A percentile compares a stretch with the other conserved stretches of the same genome.
Conservation (phyloP, 1,140 invertebrate genomes). For the Globodera ellingtonae region DNA sequence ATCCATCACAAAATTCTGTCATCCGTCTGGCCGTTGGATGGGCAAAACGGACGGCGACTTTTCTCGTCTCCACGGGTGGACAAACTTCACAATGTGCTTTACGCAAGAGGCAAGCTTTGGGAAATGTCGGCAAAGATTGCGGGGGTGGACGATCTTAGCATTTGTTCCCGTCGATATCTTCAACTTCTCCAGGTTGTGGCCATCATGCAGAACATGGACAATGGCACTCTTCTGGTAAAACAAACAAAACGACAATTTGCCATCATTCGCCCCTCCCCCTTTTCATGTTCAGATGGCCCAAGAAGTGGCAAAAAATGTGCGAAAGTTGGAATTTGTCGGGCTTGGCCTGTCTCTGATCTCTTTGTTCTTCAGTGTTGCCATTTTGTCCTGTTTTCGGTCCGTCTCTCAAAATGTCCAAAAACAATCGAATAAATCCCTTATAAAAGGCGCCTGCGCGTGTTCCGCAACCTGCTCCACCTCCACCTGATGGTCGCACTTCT, state of each 20-base stretch:
- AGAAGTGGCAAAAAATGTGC: constrained; percentile 76
- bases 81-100: constrained; percentile 83
- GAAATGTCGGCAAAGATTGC: not conserved
- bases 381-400: constrained; percentile 81
- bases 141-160: no score
- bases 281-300: constrained; percentile 69
- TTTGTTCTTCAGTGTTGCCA: constrained; percentile 76
- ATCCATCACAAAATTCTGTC: constrained; percentile 77
- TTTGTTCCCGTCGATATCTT: not conserved
- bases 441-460: constrained; percentile 78
- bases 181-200: constrained; percentile 66
- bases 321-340: constrained; percentile 80
- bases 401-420: constrained; percentile 23
- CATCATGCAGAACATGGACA: constrained; percentile 62
- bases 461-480: constrained; percentile 83
- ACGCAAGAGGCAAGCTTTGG: constrained; percentile 70
- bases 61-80: constrained; percentile 74
- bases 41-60: constrained; percentile 66
- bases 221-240: constrained; percentile 54
- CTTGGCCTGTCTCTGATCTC: constrained; percentile 78
- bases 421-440: not conserved
- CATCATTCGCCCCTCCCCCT: not conserved
- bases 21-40: constrained; percentile 76
- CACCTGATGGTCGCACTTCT: constrained; percentile 84
- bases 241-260: not conserved